Evolutionary conservation across 1,140 invertebrate species (phyloP), one percentile per base, ranked within the genome.

Genomic region (Drosophila busckii): DNA sequence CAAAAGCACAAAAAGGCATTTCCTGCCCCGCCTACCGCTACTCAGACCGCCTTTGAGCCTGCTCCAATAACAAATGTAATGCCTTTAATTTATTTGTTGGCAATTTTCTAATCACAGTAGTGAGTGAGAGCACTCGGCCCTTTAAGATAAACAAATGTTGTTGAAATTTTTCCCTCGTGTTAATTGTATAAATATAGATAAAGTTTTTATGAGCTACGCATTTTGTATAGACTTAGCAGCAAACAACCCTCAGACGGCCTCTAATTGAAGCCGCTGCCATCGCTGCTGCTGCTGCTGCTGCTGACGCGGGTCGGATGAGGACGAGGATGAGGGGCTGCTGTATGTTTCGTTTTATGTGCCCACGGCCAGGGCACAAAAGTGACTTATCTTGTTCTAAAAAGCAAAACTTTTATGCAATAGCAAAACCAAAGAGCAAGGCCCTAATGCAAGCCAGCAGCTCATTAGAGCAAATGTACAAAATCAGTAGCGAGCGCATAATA

Each of bases 121-220:
- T 50, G 38, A 37, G 35, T 42, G 46, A 52, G 38, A 37, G 35
- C 46, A 59, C 55, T 68, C 70, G 64, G 34, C 52, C 50, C 73
- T 80, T 78, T 73, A 80, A 78, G 73, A 80, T 68, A 78, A 78
- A 73, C 68, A 70, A 67, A 63, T 62, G 48, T 15, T 41, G 44
- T 42, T 50, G 46, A 54, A 52, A 64, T 54, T 78, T 55, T 49
- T 49, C 42, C 12, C 42, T 54, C 22, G 73, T 68, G 73, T 78
- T 78, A 78, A 78, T 78, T 78, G 75, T 80, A 78, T 80, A 78
- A 78, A 78, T 73, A 78, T 80, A 73, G 73, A 58, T 61, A 60
- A 78, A 80, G 63, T 80, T 80, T 78, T 80, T 80, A 78, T 80
- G 63, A 67, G 49, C 64, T 37, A n/a, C n/a, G 50, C 70, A 54